Evolutionary conservation across 2,113 vertebrate species (phyloP).

Genomic region (Muntiacus reevesi): DNA sequence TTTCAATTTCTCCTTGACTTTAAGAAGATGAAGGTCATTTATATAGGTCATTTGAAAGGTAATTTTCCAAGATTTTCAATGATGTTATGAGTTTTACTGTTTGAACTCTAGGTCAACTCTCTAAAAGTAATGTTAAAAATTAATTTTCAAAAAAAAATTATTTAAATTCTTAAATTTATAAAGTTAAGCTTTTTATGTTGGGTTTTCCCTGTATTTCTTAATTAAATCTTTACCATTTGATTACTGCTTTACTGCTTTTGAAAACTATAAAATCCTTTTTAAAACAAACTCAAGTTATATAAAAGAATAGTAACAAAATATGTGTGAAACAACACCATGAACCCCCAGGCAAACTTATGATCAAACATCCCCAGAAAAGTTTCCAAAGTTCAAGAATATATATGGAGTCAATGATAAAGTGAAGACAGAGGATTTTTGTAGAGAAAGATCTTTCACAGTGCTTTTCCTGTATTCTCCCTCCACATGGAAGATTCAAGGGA

Average conservation of each 20-base stretch:
- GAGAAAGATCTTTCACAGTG: neutral
- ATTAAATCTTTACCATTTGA: neutral
- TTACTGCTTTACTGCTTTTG: neutral
- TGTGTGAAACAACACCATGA: neutral
- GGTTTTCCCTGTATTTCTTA: neutral
- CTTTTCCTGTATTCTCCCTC: neutral
- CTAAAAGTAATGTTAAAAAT: constrained; percentile 7
- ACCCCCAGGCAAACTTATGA: neutral
- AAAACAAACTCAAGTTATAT: neutral
- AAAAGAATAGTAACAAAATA: neutral
- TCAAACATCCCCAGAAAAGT: neutral
- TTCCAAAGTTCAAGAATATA: neutral
- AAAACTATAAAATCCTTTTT: neutral
- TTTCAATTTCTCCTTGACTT: constrained; percentile 35
- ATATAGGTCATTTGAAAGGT: neutral
- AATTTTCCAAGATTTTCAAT: constrained; percentile 36
- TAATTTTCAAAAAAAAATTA: neutral
- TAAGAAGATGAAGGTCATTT: constrained; percentile 20
- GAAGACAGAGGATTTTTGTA: neutral
- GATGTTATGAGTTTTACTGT: neutral
- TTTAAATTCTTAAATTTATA: constrained; percentile 4
- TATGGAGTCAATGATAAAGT: neutral
- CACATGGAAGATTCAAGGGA: neutral
- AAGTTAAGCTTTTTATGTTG: neutral
- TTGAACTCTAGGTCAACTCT: neutral